Base-by-base conservation (phyloP, 1,140 invertebrate genomes). In the Drosophila bipectinata region DNA sequence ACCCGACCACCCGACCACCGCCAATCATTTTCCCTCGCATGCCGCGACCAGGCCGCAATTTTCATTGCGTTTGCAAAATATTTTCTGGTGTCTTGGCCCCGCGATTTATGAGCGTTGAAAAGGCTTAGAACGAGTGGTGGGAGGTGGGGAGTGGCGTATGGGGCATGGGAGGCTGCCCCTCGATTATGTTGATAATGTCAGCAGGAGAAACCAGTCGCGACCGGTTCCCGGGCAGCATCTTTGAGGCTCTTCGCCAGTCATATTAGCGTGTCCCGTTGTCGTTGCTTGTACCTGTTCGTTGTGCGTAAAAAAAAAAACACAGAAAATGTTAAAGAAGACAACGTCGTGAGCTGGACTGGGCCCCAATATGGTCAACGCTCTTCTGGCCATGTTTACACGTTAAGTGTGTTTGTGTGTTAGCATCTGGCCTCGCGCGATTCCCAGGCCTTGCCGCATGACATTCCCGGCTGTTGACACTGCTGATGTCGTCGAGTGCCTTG, bases 81-180 rank as follows among this genome's bases (percentile, higher is more conserved):
- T 87, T 87, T 82, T 59, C 49, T 74, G 58, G 58, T 74, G 72
- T 85, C 74, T 72, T 68, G 41, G 58, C 83, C 28, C 24, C 75
- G 72, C 79, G 83, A 87, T 87, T 87, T 87, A 87, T 87, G 83
- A 87, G 83, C 83, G 83, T 88, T 87, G 84, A 87, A 87, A 87
- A 83, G 84, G 75, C 82, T 87, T 87, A 87, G 82, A 63, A 12
- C 28, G 59, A 21, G 28, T 3, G 14, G 55, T 9, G 18, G n/a
- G 28, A 18, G 21, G 2, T 4, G 15, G 2, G 14, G 3, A 1
- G 48, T 28, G 21, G 21, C 21, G 41, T 26, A 6, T 8, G 30
- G 48, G 21, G 45, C 24, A 45, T 10, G 9, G 9, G 8, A 37
- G 34, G 34, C 10, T 37, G 81, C 73, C 77, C 60, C 79, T 88